phyloP scores from a whole-genome alignment of 1,140 invertebrate species.

The Drosophila gunungcola region DNA sequence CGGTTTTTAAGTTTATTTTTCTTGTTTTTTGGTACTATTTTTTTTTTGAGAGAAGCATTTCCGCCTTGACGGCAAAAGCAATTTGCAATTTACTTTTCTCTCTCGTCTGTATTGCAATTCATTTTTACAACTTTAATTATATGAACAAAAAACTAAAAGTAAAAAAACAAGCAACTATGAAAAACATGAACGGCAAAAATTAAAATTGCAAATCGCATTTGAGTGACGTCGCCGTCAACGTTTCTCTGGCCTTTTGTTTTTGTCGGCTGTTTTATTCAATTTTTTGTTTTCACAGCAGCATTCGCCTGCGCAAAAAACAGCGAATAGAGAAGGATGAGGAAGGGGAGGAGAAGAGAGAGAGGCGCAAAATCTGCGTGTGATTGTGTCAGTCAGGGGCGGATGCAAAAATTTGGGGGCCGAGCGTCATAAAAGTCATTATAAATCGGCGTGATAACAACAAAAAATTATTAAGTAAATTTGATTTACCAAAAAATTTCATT shows the following conservation, averaged over 20 bases:
- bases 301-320: conserved; percentile 62
- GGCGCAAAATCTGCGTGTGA: conserved; percentile 22
- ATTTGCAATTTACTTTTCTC: conserved; percentile 66
- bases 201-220: conserved; percentile 75
- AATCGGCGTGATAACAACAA: too few relatives aligned
- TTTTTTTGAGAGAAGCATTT: conserved; percentile 54
- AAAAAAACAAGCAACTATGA: too few relatives aligned
- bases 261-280: conserved; percentile 80
- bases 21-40: conserved; percentile 21
- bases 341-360: neutral
- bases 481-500: too few relatives aligned
- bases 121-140: conserved; percentile 78
- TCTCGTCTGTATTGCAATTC: conserved; percentile 33
- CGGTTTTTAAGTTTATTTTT: conserved; percentile 12
- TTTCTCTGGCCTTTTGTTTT: conserved; percentile 67
- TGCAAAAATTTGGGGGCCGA: neutral
- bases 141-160: conserved; percentile 45
- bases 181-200: conserved; percentile 51
- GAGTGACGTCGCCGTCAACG: conserved; percentile 38
- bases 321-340: neutral
- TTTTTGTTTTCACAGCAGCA: conserved; percentile 81
- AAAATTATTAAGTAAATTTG: too few relatives aligned
- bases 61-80: conserved; percentile 59
- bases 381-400: conserved; percentile 7
- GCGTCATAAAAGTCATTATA: neutral